Evolutionary conservation across 1,140 invertebrate genomes (phyloP).

Genomic region (Dreissena rostriformis): DNA sequence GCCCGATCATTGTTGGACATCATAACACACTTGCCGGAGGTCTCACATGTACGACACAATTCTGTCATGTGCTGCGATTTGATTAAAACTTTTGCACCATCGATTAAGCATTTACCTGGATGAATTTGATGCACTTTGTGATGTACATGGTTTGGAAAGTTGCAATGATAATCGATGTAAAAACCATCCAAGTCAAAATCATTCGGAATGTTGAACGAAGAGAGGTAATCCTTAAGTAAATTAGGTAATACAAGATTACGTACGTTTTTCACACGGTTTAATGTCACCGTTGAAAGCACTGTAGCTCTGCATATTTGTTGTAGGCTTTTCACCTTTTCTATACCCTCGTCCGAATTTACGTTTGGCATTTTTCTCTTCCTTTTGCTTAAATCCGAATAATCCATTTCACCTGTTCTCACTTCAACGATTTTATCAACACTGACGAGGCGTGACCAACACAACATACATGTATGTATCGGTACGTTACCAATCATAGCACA

Average conservation of each 20-base stretch:
- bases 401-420: slow-evolving; percentile 27
- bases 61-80: slow-evolving; percentile 60
- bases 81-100: slow-evolving; percentile 65
- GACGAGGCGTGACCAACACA: slow-evolving; percentile 15
- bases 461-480: slow-evolving; percentile 31
- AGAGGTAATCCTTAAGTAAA: slow-evolving; percentile 62
- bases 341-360: slow-evolving; percentile 1
- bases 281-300: slow-evolving; percentile 59
- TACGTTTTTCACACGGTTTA: slow-evolving; percentile 61
- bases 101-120: slow-evolving; percentile 64
- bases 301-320: slow-evolving; percentile 64
- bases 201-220: slow-evolving; percentile 64
- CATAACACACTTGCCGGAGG: slow-evolving; percentile 55
- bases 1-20: slow-evolving; percentile 54
- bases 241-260: slow-evolving; percentile 62
- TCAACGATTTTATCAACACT: slow-evolving; percentile 47
- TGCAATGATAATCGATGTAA: slow-evolving; percentile 69
- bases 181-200: slow-evolving; percentile 66
- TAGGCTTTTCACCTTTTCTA: slow-evolving; percentile 54
- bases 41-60: slow-evolving; percentile 59
- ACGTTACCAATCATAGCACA: slow-evolving; percentile 45
- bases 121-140: slow-evolving; percentile 70
- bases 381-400: slow-evolving; percentile 25
- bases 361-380: slow-evolving; percentile 17
- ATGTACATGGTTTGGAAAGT: slow-evolving; percentile 71